Percentiles rank a stretch among this genome's conserved stretches.
These are phyloP conservation scores for Pristis pectinata DNA, from an alignment of 2,797 vertebrate genomes.

Conservation along the genomic window DNA sequence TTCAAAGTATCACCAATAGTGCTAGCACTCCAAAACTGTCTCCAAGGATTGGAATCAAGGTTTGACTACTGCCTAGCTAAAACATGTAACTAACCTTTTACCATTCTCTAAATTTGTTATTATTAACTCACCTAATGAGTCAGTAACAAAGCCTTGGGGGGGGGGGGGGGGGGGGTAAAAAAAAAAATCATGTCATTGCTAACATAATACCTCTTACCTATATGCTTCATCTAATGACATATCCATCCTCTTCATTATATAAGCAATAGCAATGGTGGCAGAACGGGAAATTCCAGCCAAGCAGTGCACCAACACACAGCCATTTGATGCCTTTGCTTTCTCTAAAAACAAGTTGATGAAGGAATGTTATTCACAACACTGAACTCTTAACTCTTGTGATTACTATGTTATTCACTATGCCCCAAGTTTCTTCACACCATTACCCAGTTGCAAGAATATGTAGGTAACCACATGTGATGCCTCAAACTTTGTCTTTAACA, in stretches of 20 bases:
- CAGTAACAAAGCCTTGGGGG: background rate
- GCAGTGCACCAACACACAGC: conserved; percentile 88
- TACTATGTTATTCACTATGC: background rate
- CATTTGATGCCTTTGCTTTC: conserved; percentile 86
- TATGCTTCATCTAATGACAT: conserved; percentile 94
- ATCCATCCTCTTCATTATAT: conserved; percentile 98
- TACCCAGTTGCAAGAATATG: background rate
- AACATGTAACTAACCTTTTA: background rate
- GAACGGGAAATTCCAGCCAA: conserved; percentile 91
- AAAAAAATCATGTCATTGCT: background rate
- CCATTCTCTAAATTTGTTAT: background rate
- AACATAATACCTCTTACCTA: conserved; percentile 62
- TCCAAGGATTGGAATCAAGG: background rate
- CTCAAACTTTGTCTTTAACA: background rate
- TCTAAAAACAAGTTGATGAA: conserved; percentile 56
- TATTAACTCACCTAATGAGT: no score
- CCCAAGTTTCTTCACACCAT: background rate
- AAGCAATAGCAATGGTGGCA: conserved; percentile 91
- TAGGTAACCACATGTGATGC: background rate
- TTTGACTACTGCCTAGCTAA: background rate
- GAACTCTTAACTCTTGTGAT: background rate
- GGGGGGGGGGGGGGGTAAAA: no score
- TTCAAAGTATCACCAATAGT: background rate
- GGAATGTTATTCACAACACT: background rate
- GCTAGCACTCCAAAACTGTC: background rate